These are phyloP conservation scores for Epicampocera succincta DNA, from an alignment of 2,888 invertebrate genomes.

Conservation along the genomic window DNA sequence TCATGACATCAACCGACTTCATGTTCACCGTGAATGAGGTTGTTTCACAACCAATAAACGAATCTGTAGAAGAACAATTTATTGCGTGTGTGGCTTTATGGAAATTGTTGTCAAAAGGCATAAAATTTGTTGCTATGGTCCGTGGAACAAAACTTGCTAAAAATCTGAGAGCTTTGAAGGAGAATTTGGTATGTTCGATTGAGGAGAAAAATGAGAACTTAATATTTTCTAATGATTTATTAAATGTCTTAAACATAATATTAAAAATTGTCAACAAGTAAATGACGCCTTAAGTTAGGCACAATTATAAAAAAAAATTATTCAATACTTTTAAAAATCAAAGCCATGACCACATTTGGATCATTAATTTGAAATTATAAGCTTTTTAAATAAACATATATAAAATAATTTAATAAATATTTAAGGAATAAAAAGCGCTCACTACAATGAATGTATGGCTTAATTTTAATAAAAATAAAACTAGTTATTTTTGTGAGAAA, in stretches of 20 bases:
- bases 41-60: slow-evolving; percentile 68
- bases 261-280: slow-evolving; percentile 73
- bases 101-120: slow-evolving; percentile 78
- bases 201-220: slow-evolving; percentile 61
- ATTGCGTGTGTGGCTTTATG: slow-evolving; percentile 76
- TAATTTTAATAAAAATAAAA: no score
- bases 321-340: no score
- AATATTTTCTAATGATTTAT: slow-evolving; percentile 72
- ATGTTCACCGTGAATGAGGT: slow-evolving; percentile 73
- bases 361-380: no score
- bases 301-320: no score
- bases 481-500: no score
- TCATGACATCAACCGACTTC: slow-evolving; percentile 75
- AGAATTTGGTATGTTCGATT: slow-evolving; percentile 69
- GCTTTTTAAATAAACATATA: no score
- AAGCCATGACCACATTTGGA: no score
- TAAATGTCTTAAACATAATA: slow-evolving; percentile 73
- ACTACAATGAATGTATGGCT: no score
- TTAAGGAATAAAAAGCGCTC: no score
- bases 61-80: slow-evolving; percentile 76
- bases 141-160: slow-evolving; percentile 77
- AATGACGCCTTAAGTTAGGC: not conserved
- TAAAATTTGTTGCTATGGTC: slow-evolving; percentile 77
- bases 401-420: no score
- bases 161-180: slow-evolving; percentile 72